Conservation (phyloP, 2,113 vertebrate genomes). For the Colossoma macropomum region DNA sequence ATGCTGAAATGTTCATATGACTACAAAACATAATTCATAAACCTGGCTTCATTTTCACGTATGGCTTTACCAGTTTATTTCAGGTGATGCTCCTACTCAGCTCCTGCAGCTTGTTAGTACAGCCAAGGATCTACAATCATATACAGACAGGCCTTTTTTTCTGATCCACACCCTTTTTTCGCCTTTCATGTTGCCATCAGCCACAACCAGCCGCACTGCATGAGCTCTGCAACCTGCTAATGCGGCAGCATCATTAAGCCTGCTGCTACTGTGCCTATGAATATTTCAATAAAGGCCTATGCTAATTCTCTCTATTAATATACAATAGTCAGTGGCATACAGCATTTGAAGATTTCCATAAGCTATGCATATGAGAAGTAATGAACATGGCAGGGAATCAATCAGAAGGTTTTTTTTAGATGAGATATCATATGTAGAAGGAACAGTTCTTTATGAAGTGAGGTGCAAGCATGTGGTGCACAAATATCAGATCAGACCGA, state of each 20-base stretch:
- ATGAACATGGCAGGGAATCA: slow-evolving; percentile 41
- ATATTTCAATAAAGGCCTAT: slow-evolving; percentile 69
- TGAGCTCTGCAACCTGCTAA: slow-evolving; percentile 31
- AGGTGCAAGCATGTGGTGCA: neutral
- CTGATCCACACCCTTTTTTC: slow-evolving; percentile 11
- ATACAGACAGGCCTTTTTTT: neutral
- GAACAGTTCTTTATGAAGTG: neutral
- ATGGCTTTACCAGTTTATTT: neutral
- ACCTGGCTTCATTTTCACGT: neutral
- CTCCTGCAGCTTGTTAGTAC: neutral
- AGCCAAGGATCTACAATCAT: neutral
- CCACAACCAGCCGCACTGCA: slow-evolving; percentile 27
- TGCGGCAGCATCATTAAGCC: slow-evolving; percentile 57
- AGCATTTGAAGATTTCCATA: slow-evolving; percentile 50
- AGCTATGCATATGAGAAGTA: slow-evolving; percentile 26
- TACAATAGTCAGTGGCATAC: slow-evolving; percentile 43
- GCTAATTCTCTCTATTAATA: slow-evolving; percentile 67
- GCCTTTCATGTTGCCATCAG: slow-evolving; percentile 21
- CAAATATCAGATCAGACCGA: neutral
- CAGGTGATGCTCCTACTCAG: neutral
- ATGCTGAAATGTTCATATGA: neutral
- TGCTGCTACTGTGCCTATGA: slow-evolving; percentile 60
- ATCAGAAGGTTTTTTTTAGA: slow-evolving; percentile 29
- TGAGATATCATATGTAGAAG: neutral
- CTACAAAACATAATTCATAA: neutral